Percentiles rank a stretch among this genome's conserved stretches.
Evolutionary conservation across 2,888 invertebrate genomes (phyloP).

Genomic region (Archaeoteleia sp.): DNA sequence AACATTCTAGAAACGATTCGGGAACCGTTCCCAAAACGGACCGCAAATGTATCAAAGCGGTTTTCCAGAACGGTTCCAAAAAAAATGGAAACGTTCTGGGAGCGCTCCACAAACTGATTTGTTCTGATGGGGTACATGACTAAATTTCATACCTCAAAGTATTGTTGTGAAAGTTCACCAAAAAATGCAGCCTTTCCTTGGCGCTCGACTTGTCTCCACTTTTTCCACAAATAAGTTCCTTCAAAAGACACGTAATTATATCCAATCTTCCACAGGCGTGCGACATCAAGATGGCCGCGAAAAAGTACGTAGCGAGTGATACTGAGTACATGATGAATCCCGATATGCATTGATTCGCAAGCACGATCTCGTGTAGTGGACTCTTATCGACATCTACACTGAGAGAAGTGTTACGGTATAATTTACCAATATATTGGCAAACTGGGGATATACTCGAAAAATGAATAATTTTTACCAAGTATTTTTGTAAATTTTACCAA

Average conservation of each 20-base stretch:
- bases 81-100: too few species aligned
- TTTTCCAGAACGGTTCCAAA: too few species aligned
- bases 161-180: conserved; percentile 11
- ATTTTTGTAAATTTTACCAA: too few species aligned
- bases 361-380: conserved; percentile 60
- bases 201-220: not conserved
- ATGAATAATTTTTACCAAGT: too few species aligned
- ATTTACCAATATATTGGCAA: too few species aligned
- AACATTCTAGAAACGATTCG: too few species aligned
- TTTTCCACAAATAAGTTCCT: conserved; percentile 3
- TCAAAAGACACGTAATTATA: conserved; percentile 6
- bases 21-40: too few species aligned
- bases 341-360: conserved; percentile 54
- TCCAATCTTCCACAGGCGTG: conserved; percentile 16
- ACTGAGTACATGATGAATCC: conserved; percentile 58
- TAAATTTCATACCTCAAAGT: conserved; percentile 1
- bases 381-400: conserved; percentile 55
- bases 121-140: too few species aligned
- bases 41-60: too few species aligned
- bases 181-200: not conserved
- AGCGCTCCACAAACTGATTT: too few species aligned
- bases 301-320: conserved; percentile 17
- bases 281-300: conserved; percentile 12
- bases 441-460: too few species aligned
- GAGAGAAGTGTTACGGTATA: too few species aligned